phyloP scores from a whole-genome alignment of 1,140 invertebrate species.

The Scaptomyza graminum region DNA sequence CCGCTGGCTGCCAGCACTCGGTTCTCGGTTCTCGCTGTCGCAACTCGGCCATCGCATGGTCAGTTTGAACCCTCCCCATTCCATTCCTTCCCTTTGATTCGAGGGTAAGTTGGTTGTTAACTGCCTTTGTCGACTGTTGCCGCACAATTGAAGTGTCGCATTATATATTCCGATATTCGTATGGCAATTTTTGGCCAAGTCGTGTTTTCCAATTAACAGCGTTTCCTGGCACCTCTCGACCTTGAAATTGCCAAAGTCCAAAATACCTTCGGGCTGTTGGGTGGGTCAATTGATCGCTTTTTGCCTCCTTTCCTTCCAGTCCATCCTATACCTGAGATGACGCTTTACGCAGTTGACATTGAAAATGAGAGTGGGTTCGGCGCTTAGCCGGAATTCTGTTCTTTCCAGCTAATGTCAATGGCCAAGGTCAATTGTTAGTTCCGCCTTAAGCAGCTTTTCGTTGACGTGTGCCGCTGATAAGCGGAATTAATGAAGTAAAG shows the following conservation, averaged over 20 bases:
- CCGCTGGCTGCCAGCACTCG: conserved; percentile 38
- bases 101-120: conserved; percentile 21
- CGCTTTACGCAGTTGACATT: conserved; percentile 67
- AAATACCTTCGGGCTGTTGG: neutral
- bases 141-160: conserved; percentile 41
- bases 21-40: conserved; percentile 23
- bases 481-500: conserved; percentile 51
- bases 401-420: conserved; percentile 62
- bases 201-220: conserved; percentile 47
- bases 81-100: neutral
- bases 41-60: conserved; percentile 35
- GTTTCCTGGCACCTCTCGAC: conserved; percentile 36
- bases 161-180: conserved; percentile 35
- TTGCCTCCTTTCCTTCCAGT: neutral
- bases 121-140: conserved; percentile 32
- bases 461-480: conserved; percentile 58
- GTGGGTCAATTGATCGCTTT: conserved; percentile 28
- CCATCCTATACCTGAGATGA: conserved; percentile 41
- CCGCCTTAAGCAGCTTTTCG: conserved; percentile 14
- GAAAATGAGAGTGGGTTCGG: conserved; percentile 47
- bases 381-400: conserved; percentile 39
- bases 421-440: conserved; percentile 63
- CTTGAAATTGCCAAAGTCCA: conserved; percentile 31
- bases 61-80: conserved; percentile 6
- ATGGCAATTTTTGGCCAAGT: neutral